Percentiles rank a stretch among this genome's conserved stretches.
phyloP scores from a whole-genome alignment of 2,113 vertebrate species.

The Zosterops pallidus region DNA sequence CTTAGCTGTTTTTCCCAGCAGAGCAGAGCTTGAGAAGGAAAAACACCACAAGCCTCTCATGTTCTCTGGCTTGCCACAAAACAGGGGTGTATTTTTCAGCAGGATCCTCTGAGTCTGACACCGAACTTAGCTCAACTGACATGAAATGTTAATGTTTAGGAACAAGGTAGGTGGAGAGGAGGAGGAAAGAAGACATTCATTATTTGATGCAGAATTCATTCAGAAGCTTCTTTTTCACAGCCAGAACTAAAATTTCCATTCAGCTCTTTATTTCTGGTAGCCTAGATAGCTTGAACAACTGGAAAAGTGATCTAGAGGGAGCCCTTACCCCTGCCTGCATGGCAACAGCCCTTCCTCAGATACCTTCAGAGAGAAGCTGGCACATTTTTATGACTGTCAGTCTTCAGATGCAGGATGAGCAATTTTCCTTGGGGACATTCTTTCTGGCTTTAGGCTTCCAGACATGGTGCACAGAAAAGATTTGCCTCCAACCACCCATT shows the following conservation, averaged over 20 bases:
- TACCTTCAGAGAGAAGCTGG: neutral
- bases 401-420: neutral
- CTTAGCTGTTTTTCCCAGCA: slow-evolving; percentile 10
- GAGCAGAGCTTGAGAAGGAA: slow-evolving; percentile 19
- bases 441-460: neutral
- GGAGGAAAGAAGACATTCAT: slow-evolving; percentile 51
- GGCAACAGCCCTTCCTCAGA: neutral
- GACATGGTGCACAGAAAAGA: neutral
- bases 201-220: slow-evolving; percentile 57
- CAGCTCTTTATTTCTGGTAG: slow-evolving; percentile 36
- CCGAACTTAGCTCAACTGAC: slow-evolving; percentile 54
- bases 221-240: slow-evolving; percentile 47
- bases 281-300: slow-evolving; percentile 3
- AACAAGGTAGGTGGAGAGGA: slow-evolving; percentile 57
- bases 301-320: slow-evolving; percentile 7
- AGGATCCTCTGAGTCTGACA: slow-evolving; percentile 56
- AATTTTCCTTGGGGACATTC: neutral
- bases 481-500: neutral
- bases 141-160: slow-evolving; percentile 60
- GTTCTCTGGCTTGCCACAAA: slow-evolving; percentile 17
- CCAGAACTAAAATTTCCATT: slow-evolving; percentile 55
- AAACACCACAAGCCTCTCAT: slow-evolving; percentile 46
- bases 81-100: slow-evolving; percentile 40
- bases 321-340: neutral
- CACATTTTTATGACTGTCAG: neutral